Percentiles rank a stretch among this genome's conserved stretches.
phyloP scores from a whole-genome alignment of 2,113 vertebrate genomes.

The Plectropomus leopardus region DNA sequence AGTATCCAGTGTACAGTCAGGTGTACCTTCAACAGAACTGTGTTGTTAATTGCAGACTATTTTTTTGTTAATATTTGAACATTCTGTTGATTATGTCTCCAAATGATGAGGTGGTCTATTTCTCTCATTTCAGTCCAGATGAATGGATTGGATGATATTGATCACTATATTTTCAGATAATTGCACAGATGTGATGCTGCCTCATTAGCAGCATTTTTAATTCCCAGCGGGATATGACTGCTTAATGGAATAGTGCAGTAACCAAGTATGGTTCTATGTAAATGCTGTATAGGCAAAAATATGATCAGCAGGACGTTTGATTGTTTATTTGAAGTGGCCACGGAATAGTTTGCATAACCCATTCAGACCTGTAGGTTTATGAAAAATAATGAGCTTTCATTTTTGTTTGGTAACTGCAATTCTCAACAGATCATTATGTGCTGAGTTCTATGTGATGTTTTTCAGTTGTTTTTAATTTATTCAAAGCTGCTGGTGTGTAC shows the following conservation, averaged over 20 bases:
- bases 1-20: neutral
- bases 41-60: neutral
- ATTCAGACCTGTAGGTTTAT: neutral
- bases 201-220: neutral
- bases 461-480: constrained; percentile 2
- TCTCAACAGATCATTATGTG: neutral
- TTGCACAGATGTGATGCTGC: neutral
- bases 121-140: neutral
- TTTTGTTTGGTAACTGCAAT: neutral
- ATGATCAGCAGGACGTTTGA: neutral
- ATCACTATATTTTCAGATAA: neutral
- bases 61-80: neutral
- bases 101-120: neutral
- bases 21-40: neutral
- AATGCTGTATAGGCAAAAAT: neutral
- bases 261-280: neutral
- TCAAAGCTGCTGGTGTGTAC: constrained; percentile 7
- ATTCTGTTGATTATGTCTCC: neutral
- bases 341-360: neutral
- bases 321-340: neutral
- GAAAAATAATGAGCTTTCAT: neutral
- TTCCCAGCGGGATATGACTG: neutral
- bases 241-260: neutral
- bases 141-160: neutral
- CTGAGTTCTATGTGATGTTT: neutral